phyloP scores from a whole-genome alignment of 1,140 invertebrate genomes.

The Halesus radiatus region DNA sequence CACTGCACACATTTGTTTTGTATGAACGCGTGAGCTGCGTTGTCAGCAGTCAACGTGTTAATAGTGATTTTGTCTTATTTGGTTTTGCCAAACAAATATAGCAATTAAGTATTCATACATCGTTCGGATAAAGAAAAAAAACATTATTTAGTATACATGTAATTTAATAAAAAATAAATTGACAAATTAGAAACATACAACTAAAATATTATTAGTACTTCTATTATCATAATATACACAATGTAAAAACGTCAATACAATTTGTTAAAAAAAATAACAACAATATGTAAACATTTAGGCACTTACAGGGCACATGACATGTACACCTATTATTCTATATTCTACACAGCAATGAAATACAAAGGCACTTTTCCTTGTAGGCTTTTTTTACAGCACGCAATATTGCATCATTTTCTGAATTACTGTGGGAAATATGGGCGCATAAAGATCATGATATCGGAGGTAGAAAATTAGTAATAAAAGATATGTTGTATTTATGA shows the following conservation, averaged over 20 bases:
- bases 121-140: neutral
- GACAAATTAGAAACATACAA: constrained; percentile 8
- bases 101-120: no score
- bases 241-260: neutral
- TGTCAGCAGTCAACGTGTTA: no score
- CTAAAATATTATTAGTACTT: constrained; percentile 14
- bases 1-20: no score
- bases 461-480: constrained; percentile 11
- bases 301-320: neutral
- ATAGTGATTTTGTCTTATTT: no score
- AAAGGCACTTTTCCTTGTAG: neutral
- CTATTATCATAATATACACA: neutral
- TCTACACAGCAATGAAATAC: neutral
- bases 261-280: neutral
- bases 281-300: neutral
- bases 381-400: no score
- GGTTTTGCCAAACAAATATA: no score
- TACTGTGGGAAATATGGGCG: neutral
- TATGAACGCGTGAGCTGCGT: no score
- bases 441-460: neutral
- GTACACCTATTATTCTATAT: neutral
- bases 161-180: constrained; percentile 21
- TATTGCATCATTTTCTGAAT: neutral
- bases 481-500: neutral
- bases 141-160: neutral